Evolutionary conservation across 2,888 invertebrate genomes (phyloP).

Genomic region (Gastracanthus pulcherrimus): DNA sequence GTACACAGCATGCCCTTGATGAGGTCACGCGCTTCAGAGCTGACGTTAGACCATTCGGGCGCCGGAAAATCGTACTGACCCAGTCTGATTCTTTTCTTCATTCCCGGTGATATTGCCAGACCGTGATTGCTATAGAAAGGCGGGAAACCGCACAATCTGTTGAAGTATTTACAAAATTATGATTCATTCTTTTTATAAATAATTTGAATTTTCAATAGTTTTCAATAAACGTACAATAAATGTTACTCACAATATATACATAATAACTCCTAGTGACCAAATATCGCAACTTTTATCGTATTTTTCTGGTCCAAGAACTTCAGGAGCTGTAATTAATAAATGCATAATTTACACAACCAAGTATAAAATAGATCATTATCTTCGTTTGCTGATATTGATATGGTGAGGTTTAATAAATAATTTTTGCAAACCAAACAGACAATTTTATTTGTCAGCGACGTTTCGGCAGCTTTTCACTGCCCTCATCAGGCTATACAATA

Average conservation of each 20-base stretch:
- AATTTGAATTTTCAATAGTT: neutral
- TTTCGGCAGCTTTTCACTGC: no score
- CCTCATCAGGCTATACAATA: no score
- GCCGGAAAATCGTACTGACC: conserved; percentile 99
- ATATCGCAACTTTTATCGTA: conserved; percentile 99
- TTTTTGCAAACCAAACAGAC: no score
- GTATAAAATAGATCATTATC: no score
- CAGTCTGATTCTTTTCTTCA: conserved; percentile 97
- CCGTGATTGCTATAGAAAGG: conserved; percentile 99
- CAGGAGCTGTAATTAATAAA: conserved; percentile 80
- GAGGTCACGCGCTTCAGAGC: conserved; percentile 95
- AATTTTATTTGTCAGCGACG: no score
- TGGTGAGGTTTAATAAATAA: no score
- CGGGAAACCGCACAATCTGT: conserved; percentile 95
- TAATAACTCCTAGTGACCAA: conserved; percentile 99
- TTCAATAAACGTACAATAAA: neutral
- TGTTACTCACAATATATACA: conserved; percentile 93
- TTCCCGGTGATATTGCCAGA: conserved; percentile 98
- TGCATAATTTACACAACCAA: neutral
- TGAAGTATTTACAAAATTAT: neutral
- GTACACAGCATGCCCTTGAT: conserved; percentile 96
- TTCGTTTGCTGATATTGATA: no score
- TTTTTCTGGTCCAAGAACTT: conserved; percentile 97
- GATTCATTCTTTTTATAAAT: conserved; percentile 38
- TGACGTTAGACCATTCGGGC: conserved; percentile 97